Conservation (phyloP, 2,113 vertebrate genomes). For the Tychaedon coryphoeus region DNA sequence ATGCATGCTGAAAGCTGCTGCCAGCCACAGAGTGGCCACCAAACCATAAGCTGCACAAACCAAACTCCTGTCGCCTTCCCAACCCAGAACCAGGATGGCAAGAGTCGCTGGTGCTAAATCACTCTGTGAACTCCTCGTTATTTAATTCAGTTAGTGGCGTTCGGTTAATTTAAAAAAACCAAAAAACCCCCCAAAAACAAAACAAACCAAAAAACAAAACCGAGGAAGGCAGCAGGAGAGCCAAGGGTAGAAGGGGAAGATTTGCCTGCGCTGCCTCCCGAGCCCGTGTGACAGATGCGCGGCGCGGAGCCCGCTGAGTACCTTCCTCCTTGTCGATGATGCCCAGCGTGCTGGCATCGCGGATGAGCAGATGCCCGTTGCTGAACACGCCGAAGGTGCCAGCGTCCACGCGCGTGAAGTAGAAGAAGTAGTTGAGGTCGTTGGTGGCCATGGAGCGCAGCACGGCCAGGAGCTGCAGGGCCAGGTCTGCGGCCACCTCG, state of each 20-base stretch:
- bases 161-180: neutral
- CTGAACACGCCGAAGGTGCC: constrained; percentile 81
- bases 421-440: constrained; percentile 83
- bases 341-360: constrained; percentile 80
- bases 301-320: constrained; percentile 58
- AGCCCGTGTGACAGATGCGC: constrained; percentile 18
- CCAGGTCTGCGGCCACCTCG: constrained; percentile 73
- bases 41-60: neutral
- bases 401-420: constrained; percentile 75
- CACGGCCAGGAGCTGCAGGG: constrained; percentile 78
- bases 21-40: neutral
- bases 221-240: neutral
- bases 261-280: neutral
- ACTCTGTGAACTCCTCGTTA: neutral
- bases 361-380: constrained; percentile 81
- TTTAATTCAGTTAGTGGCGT: neutral
- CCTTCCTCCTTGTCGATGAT: constrained; percentile 85
- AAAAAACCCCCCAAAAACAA: neutral
- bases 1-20: neutral
- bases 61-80: accelerated
- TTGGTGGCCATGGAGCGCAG: constrained; percentile 78
- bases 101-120: neutral
- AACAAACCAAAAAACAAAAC: neutral
- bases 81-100: neutral
- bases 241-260: neutral